Evolutionary conservation across 2,113 vertebrate species (phyloP).

Genomic region (Tympanuchus pallidicinctus): DNA sequence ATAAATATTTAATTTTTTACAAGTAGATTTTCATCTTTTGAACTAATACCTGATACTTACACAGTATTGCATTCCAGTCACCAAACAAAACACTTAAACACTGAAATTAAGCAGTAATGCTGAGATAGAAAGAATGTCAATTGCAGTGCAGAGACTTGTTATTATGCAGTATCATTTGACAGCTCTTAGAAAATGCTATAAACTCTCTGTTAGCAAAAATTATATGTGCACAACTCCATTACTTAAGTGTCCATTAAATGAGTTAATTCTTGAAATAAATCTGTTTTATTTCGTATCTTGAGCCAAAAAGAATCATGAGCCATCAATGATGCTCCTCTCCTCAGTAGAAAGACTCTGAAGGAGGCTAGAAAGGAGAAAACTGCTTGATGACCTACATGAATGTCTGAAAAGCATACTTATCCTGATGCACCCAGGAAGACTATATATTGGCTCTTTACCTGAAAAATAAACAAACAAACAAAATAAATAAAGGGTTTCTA

Average conservation of each 20-base stretch:
- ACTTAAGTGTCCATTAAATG: not conserved
- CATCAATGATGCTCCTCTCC: not conserved
- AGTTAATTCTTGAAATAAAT: not conserved
- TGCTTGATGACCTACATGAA: not conserved
- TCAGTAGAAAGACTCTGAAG: fast-evolving
- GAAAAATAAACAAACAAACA: not conserved
- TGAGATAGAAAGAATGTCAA: not conserved
- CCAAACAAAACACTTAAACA: not conserved
- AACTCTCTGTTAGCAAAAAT: not conserved
- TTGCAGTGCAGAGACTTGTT: not conserved
- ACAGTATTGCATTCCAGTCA: not conserved
- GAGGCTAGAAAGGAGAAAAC: not conserved
- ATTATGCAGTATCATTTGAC: not conserved
- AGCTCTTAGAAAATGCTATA: not conserved
- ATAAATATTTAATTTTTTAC: not conserved
- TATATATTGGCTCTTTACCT: not conserved
- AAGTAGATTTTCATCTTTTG: not conserved
- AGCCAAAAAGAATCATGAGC: not conserved
- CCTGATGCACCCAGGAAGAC: not conserved
- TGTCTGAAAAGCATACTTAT: not conserved
- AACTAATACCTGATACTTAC: not conserved
- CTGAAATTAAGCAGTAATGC: not conserved
- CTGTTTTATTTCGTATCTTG: fast-evolving
- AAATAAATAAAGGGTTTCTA: not conserved
- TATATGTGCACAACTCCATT: not conserved